Evolutionary conservation across 2,113 vertebrate genomes (phyloP).

Genomic region (Alces alces): DNA sequence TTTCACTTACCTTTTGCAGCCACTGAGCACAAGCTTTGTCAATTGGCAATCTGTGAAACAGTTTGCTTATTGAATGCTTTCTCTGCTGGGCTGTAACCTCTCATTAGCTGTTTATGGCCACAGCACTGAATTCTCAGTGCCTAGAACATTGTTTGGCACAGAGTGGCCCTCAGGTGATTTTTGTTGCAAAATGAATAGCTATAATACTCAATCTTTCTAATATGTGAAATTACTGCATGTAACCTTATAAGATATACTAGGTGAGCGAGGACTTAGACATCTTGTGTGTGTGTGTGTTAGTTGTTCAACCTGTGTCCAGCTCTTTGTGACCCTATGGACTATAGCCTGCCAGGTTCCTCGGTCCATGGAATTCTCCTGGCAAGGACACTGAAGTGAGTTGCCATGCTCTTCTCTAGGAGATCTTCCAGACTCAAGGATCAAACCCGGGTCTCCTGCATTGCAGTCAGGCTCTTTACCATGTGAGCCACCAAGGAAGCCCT

Average conservation of each 20-base stretch:
- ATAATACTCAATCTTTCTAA: not conserved
- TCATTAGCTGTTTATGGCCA: not conserved
- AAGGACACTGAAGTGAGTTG: not conserved
- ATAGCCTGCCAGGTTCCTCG: not conserved
- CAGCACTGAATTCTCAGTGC: not conserved
- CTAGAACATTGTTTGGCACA: not conserved
- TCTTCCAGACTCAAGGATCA: not conserved
- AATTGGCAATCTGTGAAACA: not conserved
- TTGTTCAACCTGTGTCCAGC: not conserved
- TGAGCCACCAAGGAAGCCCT: not conserved
- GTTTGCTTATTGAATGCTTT: not conserved
- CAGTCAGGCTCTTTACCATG: not conserved
- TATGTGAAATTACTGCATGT: not conserved
- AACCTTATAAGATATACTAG: not conserved
- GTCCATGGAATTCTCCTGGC: not conserved
- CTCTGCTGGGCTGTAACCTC: not conserved
- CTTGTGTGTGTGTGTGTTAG: not conserved
- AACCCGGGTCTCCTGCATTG: fast-evolving
- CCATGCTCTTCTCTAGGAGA: not conserved
- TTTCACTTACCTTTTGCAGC: not conserved
- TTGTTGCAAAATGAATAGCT: not conserved
- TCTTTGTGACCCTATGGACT: not conserved
- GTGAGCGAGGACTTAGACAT: not conserved
- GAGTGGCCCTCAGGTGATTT: not conserved
- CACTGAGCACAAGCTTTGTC: not conserved